phyloP scores from a whole-genome alignment of 2,113 vertebrate genomes.

The Oplegnathus fasciatus region DNA sequence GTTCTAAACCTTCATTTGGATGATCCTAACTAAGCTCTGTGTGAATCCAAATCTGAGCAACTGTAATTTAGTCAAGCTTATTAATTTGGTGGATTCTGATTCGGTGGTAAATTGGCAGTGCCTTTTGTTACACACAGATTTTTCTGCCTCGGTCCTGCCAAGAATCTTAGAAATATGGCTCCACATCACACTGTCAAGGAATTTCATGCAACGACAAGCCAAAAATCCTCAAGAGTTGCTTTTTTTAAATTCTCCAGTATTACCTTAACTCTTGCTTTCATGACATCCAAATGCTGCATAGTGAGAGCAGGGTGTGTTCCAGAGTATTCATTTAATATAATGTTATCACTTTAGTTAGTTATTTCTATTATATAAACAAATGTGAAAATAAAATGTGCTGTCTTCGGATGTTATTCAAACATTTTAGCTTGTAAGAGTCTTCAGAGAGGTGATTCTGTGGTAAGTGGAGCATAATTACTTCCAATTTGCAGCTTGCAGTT shows the following conservation, averaged over 20 bases:
- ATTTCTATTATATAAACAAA: conserved; percentile 64
- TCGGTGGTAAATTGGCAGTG: conserved; percentile 43
- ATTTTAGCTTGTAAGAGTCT: conserved; percentile 62
- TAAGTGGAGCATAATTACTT: conserved; percentile 75
- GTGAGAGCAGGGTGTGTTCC: neutral
- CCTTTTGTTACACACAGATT: conserved; percentile 30
- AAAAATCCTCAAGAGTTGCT: conserved; percentile 29
- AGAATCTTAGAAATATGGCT: conserved; percentile 47
- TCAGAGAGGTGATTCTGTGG: conserved; percentile 66
- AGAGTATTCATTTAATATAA: conserved; percentile 9
- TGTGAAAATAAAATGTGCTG: conserved; percentile 45
- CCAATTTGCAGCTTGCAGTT: conserved; percentile 68
- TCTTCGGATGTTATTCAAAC: conserved; percentile 57
- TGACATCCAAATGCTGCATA: neutral
- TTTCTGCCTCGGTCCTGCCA: conserved; percentile 49
- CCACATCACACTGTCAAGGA: conserved; percentile 42
- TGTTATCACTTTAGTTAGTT: conserved; percentile 27
- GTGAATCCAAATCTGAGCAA: conserved; percentile 49
- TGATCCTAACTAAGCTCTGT: conserved; percentile 33
- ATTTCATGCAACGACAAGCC: conserved; percentile 24
- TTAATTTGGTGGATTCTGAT: conserved; percentile 53
- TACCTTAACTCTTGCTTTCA: conserved; percentile 40
- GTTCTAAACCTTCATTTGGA: conserved; percentile 44
- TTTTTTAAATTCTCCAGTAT: neutral
- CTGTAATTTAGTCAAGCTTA: conserved; percentile 50